Evolutionary conservation across 1,140 invertebrate genomes (phyloP).

Genomic region (Drosophila novamexicana): DNA sequence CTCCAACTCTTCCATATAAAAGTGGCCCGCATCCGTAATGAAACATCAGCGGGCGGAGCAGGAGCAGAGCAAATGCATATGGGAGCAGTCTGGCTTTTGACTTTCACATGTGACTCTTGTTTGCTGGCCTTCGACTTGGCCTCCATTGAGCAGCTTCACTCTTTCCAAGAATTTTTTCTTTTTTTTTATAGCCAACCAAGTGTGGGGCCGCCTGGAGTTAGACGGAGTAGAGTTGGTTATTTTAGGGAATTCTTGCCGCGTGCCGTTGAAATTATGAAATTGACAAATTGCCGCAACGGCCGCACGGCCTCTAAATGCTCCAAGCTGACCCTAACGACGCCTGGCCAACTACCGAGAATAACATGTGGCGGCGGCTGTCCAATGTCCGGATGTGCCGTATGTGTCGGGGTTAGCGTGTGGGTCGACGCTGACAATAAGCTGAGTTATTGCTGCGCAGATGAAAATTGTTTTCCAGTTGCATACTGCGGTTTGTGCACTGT

Average conservation of each 20-base stretch:
- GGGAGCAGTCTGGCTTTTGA: slow-evolving; percentile 44
- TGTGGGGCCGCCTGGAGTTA: slow-evolving; percentile 42
- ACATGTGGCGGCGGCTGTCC: slow-evolving; percentile 36
- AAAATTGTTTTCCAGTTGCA: slow-evolving; percentile 69
- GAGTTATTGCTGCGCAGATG: slow-evolving; percentile 75
- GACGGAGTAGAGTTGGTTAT: slow-evolving; percentile 1
- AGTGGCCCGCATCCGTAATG: slow-evolving; percentile 41
- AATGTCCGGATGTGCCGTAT: slow-evolving; percentile 13
- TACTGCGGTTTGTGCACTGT: slow-evolving; percentile 40
- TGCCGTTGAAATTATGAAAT: slow-evolving; percentile 71
- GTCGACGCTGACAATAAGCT: slow-evolving; percentile 74
- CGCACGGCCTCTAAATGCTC: slow-evolving; percentile 59
- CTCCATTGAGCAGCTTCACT: slow-evolving; percentile 35
- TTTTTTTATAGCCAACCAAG: slow-evolving; percentile 34
- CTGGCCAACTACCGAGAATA: slow-evolving; percentile 45
- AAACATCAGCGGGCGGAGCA: slow-evolving; percentile 14
- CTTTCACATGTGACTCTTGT: slow-evolving; percentile 50
- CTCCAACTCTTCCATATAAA: slow-evolving; percentile 40
- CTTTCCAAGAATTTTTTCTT: slow-evolving; percentile 34
- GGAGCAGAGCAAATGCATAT: slow-evolving; percentile 3
- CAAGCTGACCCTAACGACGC: slow-evolving; percentile 67
- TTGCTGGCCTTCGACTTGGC: slow-evolving; percentile 50
- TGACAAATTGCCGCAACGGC: slow-evolving; percentile 77
- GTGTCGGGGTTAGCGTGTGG: slow-evolving; percentile 70
- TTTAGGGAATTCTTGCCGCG: slow-evolving; percentile 38